These are phyloP conservation scores for Spilarctia lutea DNA, from an alignment of 2,888 invertebrate genomes.

Conservation along the genomic window DNA sequence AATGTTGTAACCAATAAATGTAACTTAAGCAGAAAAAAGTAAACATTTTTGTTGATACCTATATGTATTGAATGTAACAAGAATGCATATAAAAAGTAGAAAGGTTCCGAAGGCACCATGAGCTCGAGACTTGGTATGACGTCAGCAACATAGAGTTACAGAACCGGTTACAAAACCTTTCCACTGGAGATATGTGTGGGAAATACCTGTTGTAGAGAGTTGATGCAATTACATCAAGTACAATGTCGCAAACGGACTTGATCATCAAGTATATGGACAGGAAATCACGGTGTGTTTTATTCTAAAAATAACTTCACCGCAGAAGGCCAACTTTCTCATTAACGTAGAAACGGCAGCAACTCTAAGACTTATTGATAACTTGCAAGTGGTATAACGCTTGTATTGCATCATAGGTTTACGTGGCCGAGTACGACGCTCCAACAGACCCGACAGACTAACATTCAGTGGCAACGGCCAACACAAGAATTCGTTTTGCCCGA, in stretches of 20 bases:
- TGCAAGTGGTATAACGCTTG: conserved; percentile 60
- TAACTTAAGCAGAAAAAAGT: conserved; percentile 3
- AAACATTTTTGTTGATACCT: conserved; percentile 7
- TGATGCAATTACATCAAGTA: conserved; percentile 56
- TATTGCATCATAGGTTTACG: conserved; percentile 69
- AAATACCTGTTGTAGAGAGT: conserved; percentile 68
- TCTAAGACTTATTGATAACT: conserved; percentile 65
- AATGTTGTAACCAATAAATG: neutral
- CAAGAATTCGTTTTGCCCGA: conserved; percentile 81
- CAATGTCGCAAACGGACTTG: conserved; percentile 49
- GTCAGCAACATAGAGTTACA: conserved; percentile 61
- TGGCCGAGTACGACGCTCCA: conserved; percentile 49
- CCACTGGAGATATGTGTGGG: conserved; percentile 64
- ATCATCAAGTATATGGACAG: conserved; percentile 37
- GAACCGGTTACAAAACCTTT: conserved; percentile 70
- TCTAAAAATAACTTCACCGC: conserved; percentile 36
- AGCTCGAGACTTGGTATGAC: conserved; percentile 61
- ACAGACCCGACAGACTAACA: conserved; percentile 52
- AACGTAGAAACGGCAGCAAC: conserved; percentile 50
- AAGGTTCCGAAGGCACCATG: conserved; percentile 54
- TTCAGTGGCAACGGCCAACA: conserved; percentile 76
- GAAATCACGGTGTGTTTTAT: conserved; percentile 41
- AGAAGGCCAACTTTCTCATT: conserved; percentile 58
- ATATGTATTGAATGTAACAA: conserved; percentile 2
- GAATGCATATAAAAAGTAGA: conserved; percentile 47